phyloP scores from a whole-genome alignment of 2,797 vertebrate species.

The Manis crassicaudata region DNA sequence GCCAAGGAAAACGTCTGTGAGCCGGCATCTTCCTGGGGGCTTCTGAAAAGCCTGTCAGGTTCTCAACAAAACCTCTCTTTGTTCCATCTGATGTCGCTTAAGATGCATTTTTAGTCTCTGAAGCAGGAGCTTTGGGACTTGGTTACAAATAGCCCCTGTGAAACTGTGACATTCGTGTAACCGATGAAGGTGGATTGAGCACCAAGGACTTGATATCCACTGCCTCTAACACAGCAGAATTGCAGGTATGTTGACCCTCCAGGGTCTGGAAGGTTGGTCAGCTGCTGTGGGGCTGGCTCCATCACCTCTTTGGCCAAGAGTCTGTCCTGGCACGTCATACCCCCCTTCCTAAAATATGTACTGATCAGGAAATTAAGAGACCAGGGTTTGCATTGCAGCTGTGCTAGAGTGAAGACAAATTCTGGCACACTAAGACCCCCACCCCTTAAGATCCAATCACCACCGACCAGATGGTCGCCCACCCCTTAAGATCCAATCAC shows the following conservation, averaged over 20 bases:
- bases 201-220: rapidly evolving
- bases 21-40: background rate
- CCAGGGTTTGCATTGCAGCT: background rate
- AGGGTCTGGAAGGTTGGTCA: no score
- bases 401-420: background rate
- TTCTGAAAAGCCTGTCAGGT: background rate
- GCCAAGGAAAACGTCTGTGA: background rate
- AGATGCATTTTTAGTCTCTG: background rate
- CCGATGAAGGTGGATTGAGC: background rate
- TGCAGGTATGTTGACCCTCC: background rate
- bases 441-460: no score
- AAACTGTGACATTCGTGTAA: background rate
- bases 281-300: no score
- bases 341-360: background rate
- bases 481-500: no score
- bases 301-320: background rate
- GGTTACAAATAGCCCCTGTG: background rate
- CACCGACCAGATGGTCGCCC: no score
- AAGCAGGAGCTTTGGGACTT: background rate
- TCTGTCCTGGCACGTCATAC: background rate
- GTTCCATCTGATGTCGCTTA: background rate
- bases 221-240: background rate
- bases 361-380: background rate
- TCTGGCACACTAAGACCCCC: no score
- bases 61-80: background rate